phyloP scores from a whole-genome alignment of 2,113 vertebrate genomes.

The Cettia cetti region DNA sequence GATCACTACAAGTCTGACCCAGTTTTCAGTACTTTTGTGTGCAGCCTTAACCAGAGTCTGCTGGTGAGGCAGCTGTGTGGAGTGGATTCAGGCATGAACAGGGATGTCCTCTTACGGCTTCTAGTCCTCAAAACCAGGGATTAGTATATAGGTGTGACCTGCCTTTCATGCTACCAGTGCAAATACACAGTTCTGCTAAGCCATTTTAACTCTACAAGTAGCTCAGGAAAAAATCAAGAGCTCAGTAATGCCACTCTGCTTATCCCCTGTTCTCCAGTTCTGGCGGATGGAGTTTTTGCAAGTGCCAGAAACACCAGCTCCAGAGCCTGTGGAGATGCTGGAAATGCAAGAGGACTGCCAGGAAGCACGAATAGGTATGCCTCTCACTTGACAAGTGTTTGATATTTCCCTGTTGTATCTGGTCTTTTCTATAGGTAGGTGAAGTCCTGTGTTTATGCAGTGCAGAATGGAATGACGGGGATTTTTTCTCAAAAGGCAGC shows the following conservation, averaged over 20 bases:
- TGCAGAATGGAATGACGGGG: neutral
- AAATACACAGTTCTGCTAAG: neutral
- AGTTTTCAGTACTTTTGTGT: neutral
- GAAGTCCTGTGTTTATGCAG: neutral
- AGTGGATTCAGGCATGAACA: neutral
- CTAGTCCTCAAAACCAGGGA: neutral
- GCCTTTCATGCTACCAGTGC: neutral
- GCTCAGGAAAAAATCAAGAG: neutral
- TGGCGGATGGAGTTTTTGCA: slow-evolving; percentile 99
- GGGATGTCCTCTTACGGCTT: neutral
- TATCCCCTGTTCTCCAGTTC: slow-evolving; percentile 75
- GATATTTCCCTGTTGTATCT: neutral
- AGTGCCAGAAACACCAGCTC: slow-evolving; percentile 96
- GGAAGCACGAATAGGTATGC: slow-evolving; percentile 90
- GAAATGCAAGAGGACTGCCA: slow-evolving; percentile 89
- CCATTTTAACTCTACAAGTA: neutral
- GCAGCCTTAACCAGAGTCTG: neutral
- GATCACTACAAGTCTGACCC: neutral
- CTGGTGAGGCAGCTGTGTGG: neutral
- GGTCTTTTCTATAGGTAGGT: rapidly evolving
- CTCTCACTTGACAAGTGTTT: neutral
- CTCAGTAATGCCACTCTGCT: neutral
- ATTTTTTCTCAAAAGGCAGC: neutral
- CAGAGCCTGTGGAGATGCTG: slow-evolving; percentile 81
- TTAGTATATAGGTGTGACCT: neutral